Evolutionary conservation across 2,888 invertebrate genomes (phyloP).

Genomic region (Monoplex corrugatus): DNA sequence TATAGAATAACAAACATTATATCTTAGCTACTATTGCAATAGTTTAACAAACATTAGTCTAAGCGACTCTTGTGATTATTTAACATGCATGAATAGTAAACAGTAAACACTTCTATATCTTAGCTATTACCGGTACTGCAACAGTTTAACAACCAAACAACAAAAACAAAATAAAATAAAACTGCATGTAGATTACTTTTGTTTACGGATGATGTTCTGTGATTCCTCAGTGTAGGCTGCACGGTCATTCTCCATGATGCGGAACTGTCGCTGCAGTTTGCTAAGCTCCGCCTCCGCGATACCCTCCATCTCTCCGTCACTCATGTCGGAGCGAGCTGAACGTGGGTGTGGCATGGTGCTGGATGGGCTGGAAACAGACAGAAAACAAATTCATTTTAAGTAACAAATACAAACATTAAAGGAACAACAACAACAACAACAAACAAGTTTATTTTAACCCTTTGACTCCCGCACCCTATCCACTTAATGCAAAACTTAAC

Average conservation of each 20-base stretch:
- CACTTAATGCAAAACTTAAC: too few relatives aligned
- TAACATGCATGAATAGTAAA: not conserved
- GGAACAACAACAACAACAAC: too few relatives aligned
- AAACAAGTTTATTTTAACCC: too few relatives aligned
- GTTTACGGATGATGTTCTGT: conserved; percentile 84
- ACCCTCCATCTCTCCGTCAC: conserved; percentile 79
- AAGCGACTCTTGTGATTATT: too few relatives aligned
- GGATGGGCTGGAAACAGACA: not conserved
- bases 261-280: conserved; percentile 90
- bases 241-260: conserved; percentile 92
- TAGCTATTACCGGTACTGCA: not conserved
- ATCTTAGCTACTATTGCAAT: too few relatives aligned
- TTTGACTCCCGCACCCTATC: too few relatives aligned
- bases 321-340: conserved; percentile 78
- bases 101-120: not conserved
- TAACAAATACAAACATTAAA: not conserved
- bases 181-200: too few relatives aligned
- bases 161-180: not conserved
- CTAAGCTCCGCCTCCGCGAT: conserved; percentile 86
- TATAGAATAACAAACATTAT: too few relatives aligned
- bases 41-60: too few relatives aligned
- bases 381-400: too few relatives aligned
- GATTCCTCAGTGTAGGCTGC: conserved; percentile 88
- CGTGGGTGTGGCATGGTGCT: conserved; percentile 76
- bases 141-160: not conserved